A percentile compares a stretch with the other conserved stretches of the same genome.
These are phyloP conservation scores for Protonibea diacanthus DNA, from an alignment of 2,797 vertebrate genomes.

Conservation along the genomic window DNA sequence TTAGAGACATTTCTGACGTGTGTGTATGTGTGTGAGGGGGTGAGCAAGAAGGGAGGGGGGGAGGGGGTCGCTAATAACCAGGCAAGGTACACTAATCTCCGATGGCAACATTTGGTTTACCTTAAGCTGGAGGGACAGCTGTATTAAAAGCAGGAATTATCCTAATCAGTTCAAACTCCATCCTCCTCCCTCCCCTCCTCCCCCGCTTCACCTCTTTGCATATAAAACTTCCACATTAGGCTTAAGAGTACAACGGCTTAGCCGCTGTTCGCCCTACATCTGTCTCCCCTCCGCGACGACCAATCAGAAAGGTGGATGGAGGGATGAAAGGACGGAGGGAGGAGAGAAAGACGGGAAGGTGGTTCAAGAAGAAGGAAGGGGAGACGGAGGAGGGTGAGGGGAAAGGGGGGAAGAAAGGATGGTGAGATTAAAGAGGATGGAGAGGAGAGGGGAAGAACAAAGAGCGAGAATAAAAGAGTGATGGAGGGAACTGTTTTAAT, in stretches of 20 bases:
- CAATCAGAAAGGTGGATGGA: slow-evolving; percentile 73
- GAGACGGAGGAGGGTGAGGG: background rate
- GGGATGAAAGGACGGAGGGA: slow-evolving; percentile 46
- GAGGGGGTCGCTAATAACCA: slow-evolving; percentile 92
- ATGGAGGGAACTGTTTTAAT: background rate
- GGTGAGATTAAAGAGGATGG: background rate
- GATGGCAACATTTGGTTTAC: slow-evolving; percentile 99
- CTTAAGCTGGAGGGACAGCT: slow-evolving; percentile 96
- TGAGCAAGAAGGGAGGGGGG: slow-evolving; percentile 74
- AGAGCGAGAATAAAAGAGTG: background rate
- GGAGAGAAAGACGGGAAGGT: slow-evolving; percentile 53
- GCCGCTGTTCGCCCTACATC: slow-evolving; percentile 81
- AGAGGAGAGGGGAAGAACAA: background rate
- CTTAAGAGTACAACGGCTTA: slow-evolving; percentile 84
- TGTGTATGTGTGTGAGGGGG: slow-evolving; percentile 70
- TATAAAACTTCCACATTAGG: slow-evolving; percentile 84
- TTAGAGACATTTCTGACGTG: slow-evolving; percentile 89
- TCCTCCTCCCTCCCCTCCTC: slow-evolving; percentile 69
- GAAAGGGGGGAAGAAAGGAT: too few species aligned
- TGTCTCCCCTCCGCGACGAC: slow-evolving; percentile 72
- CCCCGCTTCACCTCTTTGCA: slow-evolving; percentile 79
- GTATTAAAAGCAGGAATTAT: slow-evolving; percentile 86
- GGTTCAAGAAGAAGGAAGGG: slow-evolving; percentile 12
- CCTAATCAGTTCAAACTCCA: slow-evolving; percentile 84
- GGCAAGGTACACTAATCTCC: slow-evolving; percentile 99